Evolutionary conservation across 30 jellyfish, hydroid and myxozoan species (phyloP), one percentile per base, ranked within the genome.

Genomic region (Turritopsis dohrnii): DNA sequence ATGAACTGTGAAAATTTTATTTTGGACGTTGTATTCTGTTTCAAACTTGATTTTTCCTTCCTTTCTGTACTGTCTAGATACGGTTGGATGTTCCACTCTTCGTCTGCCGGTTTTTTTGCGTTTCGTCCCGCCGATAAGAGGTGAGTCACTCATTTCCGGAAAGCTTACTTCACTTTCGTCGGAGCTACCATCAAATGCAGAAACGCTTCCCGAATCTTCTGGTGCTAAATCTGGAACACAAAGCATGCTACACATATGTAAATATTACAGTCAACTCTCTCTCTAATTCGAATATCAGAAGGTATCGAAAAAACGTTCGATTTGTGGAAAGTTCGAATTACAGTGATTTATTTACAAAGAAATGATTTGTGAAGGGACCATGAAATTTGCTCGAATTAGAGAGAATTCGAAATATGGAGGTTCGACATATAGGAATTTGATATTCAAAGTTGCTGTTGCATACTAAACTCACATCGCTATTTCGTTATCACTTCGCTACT

Each of bases 1-100:
- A 72, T 66, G 79, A 21, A 93, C 83, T 26, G 85, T 87, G 23
- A 93, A 84, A 18, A 41, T 74, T 76, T 80, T 75, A 52, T 85
- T 75, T 19, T 83, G 81, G 22, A 76, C 66, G 30, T 53, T 21
- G 71, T 88, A 88, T 74, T n/a, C 79, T 18, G 95, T 84, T 1
- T 91, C 60, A 73, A 93, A 88, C 1, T 75, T 69, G 17, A 93
- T n/a, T 72, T 93, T 88, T 0, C 98, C 98, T 16, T 96, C 83
- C 54, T 88, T 88, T 74, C 53, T 74, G 26, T 30, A 84, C 8
- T 69, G 28, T 27, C 0, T 16, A n/a, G 1, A 23, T 0, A n/a
- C 22, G 16, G 16, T 69, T 69, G 77, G 30, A 1, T 69, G 28
- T 27, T n/a, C 31, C 16, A 9, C 8, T 27, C 77, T 69, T 23